Percentiles rank a stretch among this genome's conserved stretches.
Conservation (phyloP, 1,140 invertebrate species). For the Probaryconus sp. region DNA sequence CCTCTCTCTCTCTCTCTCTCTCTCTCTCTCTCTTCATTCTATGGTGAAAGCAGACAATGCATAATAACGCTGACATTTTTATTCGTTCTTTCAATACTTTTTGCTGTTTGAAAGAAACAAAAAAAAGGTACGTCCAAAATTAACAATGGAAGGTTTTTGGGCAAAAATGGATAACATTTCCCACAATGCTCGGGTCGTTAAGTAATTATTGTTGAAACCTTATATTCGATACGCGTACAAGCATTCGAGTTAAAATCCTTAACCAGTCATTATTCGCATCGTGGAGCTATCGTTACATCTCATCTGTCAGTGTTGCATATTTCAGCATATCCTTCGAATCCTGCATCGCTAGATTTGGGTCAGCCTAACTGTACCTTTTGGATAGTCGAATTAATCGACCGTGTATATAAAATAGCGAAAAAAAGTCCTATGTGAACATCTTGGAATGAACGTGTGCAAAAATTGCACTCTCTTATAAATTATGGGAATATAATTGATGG, state of each 20-base stretch:
- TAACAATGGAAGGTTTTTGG: no score
- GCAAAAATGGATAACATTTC: no score
- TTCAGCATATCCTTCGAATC: background rate
- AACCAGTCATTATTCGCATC: slow-evolving; percentile 8
- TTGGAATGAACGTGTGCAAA: background rate
- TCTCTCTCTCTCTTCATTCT: no score
- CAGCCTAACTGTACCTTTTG: slow-evolving; percentile 24
- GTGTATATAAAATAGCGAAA: background rate
- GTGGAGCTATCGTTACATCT: slow-evolving; percentile 18
- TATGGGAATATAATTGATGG: background rate
- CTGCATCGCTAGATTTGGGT: slow-evolving; percentile 13
- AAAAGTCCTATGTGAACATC: no score
- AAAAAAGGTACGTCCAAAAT: no score
- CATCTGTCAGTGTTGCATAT: slow-evolving; percentile 18
- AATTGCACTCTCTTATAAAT: background rate
- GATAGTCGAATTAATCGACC: slow-evolving; percentile 17
- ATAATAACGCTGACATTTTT: slow-evolving; percentile 12
- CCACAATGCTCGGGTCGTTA: no score
- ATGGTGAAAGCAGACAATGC: slow-evolving; percentile 13
- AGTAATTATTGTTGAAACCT: no score
- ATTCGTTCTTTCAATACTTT: slow-evolving; percentile 16
- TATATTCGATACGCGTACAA: no score
- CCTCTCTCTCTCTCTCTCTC: background rate
- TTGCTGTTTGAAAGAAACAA: no score
- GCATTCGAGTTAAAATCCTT: background rate